Conservation (phyloP, 2,888 invertebrate species). For the Heteromyza rotundicornis region DNA sequence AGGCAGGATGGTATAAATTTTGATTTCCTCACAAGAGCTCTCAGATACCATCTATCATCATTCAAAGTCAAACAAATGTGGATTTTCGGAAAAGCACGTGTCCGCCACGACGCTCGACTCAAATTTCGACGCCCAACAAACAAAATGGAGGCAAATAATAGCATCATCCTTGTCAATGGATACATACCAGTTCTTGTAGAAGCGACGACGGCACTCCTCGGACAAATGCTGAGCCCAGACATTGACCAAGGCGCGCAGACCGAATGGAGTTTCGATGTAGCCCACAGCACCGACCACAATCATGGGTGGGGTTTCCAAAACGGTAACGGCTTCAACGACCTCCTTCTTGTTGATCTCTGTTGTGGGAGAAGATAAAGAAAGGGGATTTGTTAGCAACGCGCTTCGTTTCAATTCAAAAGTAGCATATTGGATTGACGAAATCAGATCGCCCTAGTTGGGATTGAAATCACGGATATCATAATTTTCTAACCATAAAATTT, state of each 20-base stretch:
- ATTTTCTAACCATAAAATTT: slow-evolving; percentile 60
- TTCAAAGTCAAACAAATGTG: slow-evolving; percentile 30
- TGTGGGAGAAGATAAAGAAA: not conserved
- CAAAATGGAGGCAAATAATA: slow-evolving; percentile 38
- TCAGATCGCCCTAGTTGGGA: slow-evolving; percentile 65
- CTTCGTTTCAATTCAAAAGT: slow-evolving; percentile 12
- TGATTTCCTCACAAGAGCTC: slow-evolving; percentile 42
- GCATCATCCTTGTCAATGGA: slow-evolving; percentile 3
- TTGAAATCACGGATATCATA: slow-evolving; percentile 59
- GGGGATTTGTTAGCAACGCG: slow-evolving; percentile 24
- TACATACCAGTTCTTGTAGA: slow-evolving; percentile 99
- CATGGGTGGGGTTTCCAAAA: slow-evolving; percentile 98
- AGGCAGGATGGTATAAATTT: slow-evolving; percentile 58
- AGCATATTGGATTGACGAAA: too few relatives aligned
- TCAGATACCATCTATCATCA: slow-evolving; percentile 63
- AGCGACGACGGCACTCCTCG: slow-evolving; percentile 97
- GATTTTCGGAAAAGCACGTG: slow-evolving; percentile 34
- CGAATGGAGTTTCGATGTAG: slow-evolving; percentile 98
- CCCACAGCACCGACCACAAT: slow-evolving; percentile 97
- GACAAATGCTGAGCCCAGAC: slow-evolving; percentile 99
- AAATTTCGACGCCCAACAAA: slow-evolving; percentile 24
- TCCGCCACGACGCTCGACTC: slow-evolving; percentile 10
- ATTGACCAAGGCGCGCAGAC: slow-evolving; percentile 91
- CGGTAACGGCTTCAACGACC: slow-evolving; percentile 98
- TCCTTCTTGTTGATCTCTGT: slow-evolving; percentile 99